These are phyloP conservation scores for Trichonephila clavata DNA, from an alignment of 1,140 invertebrate genomes.

Conservation along the genomic window DNA sequence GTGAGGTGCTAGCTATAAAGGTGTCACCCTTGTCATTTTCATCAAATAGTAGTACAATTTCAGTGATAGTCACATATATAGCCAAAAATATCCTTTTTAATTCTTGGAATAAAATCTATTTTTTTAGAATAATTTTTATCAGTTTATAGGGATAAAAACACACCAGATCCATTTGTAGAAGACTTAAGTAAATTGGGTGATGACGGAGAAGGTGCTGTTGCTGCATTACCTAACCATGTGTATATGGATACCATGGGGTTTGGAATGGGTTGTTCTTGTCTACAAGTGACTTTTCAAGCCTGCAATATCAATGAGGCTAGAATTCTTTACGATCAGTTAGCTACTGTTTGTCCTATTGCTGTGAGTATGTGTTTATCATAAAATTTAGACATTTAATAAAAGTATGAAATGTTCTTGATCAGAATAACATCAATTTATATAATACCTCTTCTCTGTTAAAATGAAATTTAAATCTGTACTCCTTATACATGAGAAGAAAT, in stretches of 20 bases:
- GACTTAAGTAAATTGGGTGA: constrained; percentile 85
- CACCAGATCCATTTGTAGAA: constrained; percentile 88
- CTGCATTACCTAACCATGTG: constrained; percentile 91
- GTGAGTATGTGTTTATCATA: constrained; percentile 82
- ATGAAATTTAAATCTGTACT: no score
- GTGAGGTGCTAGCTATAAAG: no score
- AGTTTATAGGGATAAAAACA: constrained; percentile 95
- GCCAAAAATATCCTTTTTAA: neutral
- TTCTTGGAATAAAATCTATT: neutral
- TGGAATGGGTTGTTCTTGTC: constrained; percentile 99
- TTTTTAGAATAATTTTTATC: constrained; percentile 78
- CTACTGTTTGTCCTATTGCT: constrained; percentile 98
- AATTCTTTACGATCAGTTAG: constrained; percentile 97
- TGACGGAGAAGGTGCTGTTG: constrained; percentile 84
- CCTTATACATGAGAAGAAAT: no score
- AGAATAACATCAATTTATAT: no score
- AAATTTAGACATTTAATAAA: neutral
- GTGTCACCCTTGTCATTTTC: no score
- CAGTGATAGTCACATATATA: no score
- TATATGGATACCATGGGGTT: constrained; percentile 99
- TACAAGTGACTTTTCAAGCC: constrained; percentile 98
- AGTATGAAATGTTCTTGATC: no score
- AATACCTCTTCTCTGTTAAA: no score
- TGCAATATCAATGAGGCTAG: constrained; percentile 98
- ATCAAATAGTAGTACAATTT: neutral